Evolutionary conservation across 2,797 vertebrate species (phyloP), one percentile per base, ranked within the genome.

Genomic region (Gymnoscopelus braueri): DNA sequence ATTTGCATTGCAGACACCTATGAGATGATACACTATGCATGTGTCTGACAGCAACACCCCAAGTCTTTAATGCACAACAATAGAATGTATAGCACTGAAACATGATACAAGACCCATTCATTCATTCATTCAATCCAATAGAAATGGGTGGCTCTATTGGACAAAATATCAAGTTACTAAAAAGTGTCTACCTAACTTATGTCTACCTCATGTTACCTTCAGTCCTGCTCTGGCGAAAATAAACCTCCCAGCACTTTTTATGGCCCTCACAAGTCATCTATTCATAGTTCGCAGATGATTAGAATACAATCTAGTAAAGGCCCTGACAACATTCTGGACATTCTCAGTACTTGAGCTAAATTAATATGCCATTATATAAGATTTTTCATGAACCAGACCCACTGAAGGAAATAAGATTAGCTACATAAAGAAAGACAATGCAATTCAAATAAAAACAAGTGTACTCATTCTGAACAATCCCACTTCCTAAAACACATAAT

Each of bases 61-160:
- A 6, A 53, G 7, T 3, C 51, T 52, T 9, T 6, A n/a, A 19
- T 5, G 13, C 14, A 52, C 51, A 52, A 23, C 15, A 54, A 23
- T 54, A 54, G 13, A 54, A 54, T 10, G 39, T 7, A 10, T 7
- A 44, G 8, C 7, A 44, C 39, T 44, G 39, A 44, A 44, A 44
- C 39, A 44, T 44, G 10, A 44, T 44, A 44, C 39, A 44, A 44
- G 39, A 10, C 7, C 8, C 39, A 10, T 44, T 44, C 39, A 44
- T 44, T 44, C 39, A 35, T 35, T 4, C 32, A 35, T 44, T 8
- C 39, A 44, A 19, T 19, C 19, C 49, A 24, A 65, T 44, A 78
- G 47, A 60, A 58, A 72, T 62, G 78, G 23, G 2, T 2, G 44
- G 3, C 19, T 61, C 15, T 57, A 13, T 60, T 56, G 61, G 10